Conservation (phyloP, 2,797 vertebrate species). For the Peromyscus melanophrys region DNA sequence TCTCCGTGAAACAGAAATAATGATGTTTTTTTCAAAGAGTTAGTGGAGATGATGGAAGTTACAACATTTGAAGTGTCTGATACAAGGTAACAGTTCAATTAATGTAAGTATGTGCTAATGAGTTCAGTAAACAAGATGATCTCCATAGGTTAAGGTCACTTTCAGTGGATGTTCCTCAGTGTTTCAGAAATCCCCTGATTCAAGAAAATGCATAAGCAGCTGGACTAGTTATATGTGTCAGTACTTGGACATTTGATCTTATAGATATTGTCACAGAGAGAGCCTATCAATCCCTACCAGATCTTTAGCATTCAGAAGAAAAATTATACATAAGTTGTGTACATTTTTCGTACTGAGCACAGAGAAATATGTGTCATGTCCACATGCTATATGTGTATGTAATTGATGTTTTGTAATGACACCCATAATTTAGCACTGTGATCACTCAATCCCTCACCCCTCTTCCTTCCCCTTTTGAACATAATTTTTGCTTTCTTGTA, state of each 20-base stretch:
- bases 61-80: not conserved
- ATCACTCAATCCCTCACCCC: fast-evolving
- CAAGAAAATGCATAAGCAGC: not conserved
- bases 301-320: slow-evolving; percentile 9
- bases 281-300: not conserved
- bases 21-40: not conserved
- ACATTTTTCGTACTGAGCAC: not conserved
- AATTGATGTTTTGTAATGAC: not conserved
- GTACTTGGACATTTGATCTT: not conserved
- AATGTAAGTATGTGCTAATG: not conserved
- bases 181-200: not conserved
- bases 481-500: not conserved
- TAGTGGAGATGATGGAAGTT: not conserved
- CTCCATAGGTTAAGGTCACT: not conserved
- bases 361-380: not conserved
- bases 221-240: not conserved
- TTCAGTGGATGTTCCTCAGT: not conserved
- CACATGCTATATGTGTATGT: not conserved
- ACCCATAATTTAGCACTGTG: not conserved
- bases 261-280: not conserved
- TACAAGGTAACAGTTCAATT: not conserved
- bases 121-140: not conserved
- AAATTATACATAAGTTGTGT: not conserved
- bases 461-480: not conserved
- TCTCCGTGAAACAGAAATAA: slow-evolving; percentile 1